Percentiles rank a stretch among this genome's conserved stretches.
Conservation (phyloP, 2,888 invertebrate genomes). For the Poecilus cupreus region DNA sequence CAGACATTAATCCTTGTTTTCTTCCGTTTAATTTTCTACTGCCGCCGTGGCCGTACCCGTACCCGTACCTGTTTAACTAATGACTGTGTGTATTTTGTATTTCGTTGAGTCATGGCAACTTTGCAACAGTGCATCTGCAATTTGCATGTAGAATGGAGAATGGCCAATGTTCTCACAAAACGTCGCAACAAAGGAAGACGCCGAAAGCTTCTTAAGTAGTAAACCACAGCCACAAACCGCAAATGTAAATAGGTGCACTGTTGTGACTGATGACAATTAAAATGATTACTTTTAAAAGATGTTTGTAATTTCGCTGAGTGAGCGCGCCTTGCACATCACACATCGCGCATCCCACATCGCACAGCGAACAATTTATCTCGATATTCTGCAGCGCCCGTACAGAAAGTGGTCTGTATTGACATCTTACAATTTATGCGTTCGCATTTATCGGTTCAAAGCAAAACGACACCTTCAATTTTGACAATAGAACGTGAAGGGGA, state of each 20-base stretch:
- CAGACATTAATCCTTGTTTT: neutral
- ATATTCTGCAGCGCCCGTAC: neutral
- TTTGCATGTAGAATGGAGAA: neutral
- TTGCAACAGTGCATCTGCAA: neutral
- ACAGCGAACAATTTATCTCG: conserved; percentile 17
- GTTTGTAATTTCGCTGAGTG: conserved; percentile 33
- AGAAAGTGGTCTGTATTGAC: conserved; percentile 42
- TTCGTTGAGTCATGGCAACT: neutral
- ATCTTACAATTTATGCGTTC: conserved; percentile 45
- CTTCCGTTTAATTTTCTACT: conserved; percentile 2
- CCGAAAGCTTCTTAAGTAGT: conserved; percentile 26
- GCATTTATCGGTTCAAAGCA: conserved; percentile 43
- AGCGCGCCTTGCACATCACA: too few species aligned
- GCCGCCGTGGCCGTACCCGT: too few species aligned
- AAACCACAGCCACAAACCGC: neutral
- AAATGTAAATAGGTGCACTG: conserved; percentile 13
- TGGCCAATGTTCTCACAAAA: conserved; percentile 13
- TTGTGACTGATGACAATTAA: conserved; percentile 34
- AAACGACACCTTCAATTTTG: conserved; percentile 49
- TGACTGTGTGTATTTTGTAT: neutral
- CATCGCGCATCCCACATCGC: too few species aligned
- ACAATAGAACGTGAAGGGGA: conserved; percentile 47
- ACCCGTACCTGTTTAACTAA: conserved; percentile 6
- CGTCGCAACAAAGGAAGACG: neutral
- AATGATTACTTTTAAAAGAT: conserved; percentile 32